Conservation (phyloP, 2,113 vertebrate species). For the Festucalex cinctus region DNA sequence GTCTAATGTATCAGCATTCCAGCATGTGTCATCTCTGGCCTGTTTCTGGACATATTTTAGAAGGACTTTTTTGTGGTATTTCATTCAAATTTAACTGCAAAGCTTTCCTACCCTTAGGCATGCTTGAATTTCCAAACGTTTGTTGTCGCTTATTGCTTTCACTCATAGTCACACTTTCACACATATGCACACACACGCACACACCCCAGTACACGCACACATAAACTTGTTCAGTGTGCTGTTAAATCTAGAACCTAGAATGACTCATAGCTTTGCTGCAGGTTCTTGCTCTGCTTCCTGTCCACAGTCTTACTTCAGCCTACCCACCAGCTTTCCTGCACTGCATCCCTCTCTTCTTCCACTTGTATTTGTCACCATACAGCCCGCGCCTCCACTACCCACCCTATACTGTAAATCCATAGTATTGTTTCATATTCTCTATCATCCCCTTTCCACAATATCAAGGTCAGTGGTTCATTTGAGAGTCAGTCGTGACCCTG, state of each 20-base stretch:
- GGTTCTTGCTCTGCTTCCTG: conserved; percentile 48
- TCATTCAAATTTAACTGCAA: conserved; percentile 47
- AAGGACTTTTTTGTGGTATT: conserved; percentile 38
- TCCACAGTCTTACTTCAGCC: conserved; percentile 42
- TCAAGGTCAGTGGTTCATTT: conserved; percentile 16
- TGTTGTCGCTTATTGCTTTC: conserved; percentile 47
- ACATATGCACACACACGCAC: conserved; percentile 17
- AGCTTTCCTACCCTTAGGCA: conserved; percentile 17
- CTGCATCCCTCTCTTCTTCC: conserved; percentile 54
- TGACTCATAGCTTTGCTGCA: conserved; percentile 54
- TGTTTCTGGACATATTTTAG: conserved; percentile 23
- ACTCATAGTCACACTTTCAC: conserved; percentile 30
- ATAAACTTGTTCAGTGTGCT: conserved; percentile 4
- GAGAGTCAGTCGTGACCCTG: conserved; percentile 5
- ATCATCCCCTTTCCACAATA: conserved; percentile 23
- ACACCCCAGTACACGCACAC: too few relatives aligned
- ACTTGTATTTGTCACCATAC: conserved; percentile 55
- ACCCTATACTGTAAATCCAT: conserved; percentile 12
- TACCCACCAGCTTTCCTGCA: conserved; percentile 47
- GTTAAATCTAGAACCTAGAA: conserved; percentile 39
- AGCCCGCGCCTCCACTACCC: conserved; percentile 45
- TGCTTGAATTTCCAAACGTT: conserved; percentile 48
- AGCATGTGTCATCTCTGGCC: background rate
- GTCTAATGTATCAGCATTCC: background rate
- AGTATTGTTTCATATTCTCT: conserved; percentile 20